These are phyloP conservation scores for Arnoldichthys spilopterus DNA, from an alignment of 2,797 vertebrate species.

Conservation along the genomic window DNA sequence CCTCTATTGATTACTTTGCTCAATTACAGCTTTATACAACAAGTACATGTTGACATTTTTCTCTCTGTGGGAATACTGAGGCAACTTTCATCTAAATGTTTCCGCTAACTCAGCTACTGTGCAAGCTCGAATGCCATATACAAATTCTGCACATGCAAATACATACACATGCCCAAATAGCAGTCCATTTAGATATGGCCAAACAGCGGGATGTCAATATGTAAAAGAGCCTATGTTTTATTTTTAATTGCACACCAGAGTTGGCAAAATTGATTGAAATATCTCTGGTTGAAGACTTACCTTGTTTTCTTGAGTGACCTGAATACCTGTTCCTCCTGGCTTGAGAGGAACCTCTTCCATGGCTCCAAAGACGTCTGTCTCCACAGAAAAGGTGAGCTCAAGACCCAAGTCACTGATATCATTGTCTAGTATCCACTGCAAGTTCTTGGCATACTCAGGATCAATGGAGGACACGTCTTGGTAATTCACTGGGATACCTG, in stretches of 20 bases:
- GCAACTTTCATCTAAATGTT: constrained; percentile 1
- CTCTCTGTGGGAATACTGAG: neutral
- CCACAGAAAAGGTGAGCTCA: constrained; percentile 96
- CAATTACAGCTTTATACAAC: neutral
- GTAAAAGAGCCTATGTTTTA: neutral
- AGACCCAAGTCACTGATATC: constrained; percentile 97
- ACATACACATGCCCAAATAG: neutral
- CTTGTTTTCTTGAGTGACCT: constrained; percentile 98
- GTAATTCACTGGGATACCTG: constrained; percentile 98
- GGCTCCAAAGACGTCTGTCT: constrained; percentile 96
- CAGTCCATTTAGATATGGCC: neutral
- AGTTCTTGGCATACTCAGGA: constrained; percentile 97
- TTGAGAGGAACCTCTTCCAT: constrained; percentile 98
- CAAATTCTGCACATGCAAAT: neutral
- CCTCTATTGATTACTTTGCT: constrained; percentile 23
- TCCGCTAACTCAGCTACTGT: constrained; percentile 7
- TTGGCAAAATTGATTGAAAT: neutral
- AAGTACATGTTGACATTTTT: neutral
- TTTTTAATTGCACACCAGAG: too few species aligned
- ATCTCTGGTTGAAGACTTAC: constrained; percentile 67
- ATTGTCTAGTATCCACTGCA: constrained; percentile 99
- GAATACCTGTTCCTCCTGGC: constrained; percentile 89
- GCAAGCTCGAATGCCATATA: neutral
- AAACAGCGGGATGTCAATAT: neutral
- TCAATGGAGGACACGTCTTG: constrained; percentile 98